Base-by-base conservation (phyloP, 2,888 invertebrate species). In the Agrotis segetum region DNA sequence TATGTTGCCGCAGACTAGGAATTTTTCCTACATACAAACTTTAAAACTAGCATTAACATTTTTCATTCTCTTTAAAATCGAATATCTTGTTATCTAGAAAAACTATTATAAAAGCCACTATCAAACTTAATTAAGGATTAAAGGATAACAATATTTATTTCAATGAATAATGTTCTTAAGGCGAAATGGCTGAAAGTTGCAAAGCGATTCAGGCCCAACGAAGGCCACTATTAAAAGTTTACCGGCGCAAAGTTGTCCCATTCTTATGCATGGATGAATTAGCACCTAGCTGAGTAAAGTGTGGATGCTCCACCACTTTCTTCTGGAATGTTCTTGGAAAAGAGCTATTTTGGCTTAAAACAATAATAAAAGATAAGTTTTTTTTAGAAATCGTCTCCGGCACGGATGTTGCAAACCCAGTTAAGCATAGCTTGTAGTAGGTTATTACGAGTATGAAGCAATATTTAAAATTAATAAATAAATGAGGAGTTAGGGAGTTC, bases 191-290 rank as follows among this genome's bases (percentile, higher is more conserved):
- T 82, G 70, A 56, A 84, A 88, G 86, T 87, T 86, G 80, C 80
- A 76, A 87, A 88, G 85, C 81, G 86, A 88, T 89, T 85, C 83
- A 80, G 75, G 81, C 79, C 83, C 82, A 88, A 84, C 82, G 85
- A 87, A 85, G 75, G 82, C 85, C 84, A 89, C 90, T 90, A 89
- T 91, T 90, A 89, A 90, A 91, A 91, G 88, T 90, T 91, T 85
- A 69, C 83, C 83, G 77, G 71, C 80, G 76, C 84, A 78, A 85
- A 88, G 85, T 87, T 86, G 82, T 82, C 83, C 85, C 84, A 90
- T 90, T 91, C 88, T 88, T 90, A 89, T 90, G 88, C 90, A 89
- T 90, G 90, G 89, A 88, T 88, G 88, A 89, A 88, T 90, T 88
- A 90, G 83, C 88, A 81, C 82, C 81, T 73, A 74, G 77, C 76